phyloP scores from a whole-genome alignment of 2,797 vertebrate genomes.

The Peromyscus nudipes region DNA sequence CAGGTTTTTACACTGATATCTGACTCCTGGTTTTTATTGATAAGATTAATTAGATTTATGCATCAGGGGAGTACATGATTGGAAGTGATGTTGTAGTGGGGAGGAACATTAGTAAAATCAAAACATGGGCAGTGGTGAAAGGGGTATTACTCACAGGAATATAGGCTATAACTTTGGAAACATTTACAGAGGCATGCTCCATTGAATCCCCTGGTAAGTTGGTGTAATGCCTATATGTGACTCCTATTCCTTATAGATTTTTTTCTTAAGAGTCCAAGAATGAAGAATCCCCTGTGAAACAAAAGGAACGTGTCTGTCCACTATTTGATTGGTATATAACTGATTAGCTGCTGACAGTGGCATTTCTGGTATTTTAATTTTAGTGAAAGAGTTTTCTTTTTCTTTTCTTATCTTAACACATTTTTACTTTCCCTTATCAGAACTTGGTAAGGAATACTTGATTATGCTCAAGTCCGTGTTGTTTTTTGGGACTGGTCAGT shows the following conservation, averaged over 20 bases:
- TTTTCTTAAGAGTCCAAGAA: no score
- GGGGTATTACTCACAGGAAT: background rate
- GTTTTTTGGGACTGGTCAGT: background rate
- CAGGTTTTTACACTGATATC: no score
- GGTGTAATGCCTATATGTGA: background rate
- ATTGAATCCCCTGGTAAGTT: background rate
- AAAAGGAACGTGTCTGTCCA: background rate
- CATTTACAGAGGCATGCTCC: background rate
- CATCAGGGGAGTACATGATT: background rate
- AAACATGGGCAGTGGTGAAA: background rate
- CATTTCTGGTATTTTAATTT: background rate
- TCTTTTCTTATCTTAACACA: background rate
- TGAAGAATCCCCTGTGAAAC: no score
- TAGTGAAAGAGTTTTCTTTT: background rate
- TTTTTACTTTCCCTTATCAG: background rate
- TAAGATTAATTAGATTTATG: no score
- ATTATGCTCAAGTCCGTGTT: background rate
- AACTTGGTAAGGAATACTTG: background rate
- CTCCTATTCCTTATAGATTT: background rate
- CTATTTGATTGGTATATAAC: background rate
- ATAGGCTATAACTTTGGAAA: background rate
- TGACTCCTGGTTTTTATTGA: no score
- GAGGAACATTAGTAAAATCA: background rate
- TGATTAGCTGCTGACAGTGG: background rate
- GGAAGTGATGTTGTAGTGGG: background rate